Percentiles rank a stretch among this genome's conserved stretches.
Evolutionary conservation across 2,113 vertebrate genomes (phyloP).

Genomic region (Neotragus pygmaeus): DNA sequence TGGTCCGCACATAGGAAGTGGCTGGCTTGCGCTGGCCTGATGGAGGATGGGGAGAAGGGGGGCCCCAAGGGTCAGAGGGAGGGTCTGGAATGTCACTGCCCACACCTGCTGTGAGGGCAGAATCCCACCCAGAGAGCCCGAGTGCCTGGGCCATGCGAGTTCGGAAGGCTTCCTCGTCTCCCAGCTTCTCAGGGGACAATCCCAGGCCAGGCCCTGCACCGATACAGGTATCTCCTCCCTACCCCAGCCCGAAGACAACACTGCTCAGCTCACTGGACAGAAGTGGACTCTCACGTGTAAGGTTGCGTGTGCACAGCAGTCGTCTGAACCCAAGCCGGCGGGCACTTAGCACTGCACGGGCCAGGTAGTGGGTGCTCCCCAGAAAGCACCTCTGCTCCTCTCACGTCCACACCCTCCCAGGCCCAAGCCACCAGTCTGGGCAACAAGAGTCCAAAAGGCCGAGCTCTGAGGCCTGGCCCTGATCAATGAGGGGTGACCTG

Average conservation of each 20-base stretch:
- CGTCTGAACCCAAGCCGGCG: rapidly evolving
- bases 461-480: background rate
- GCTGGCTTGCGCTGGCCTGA: slow-evolving; percentile 90
- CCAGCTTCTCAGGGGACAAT: background rate
- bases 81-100: background rate
- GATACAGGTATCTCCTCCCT: too few species aligned
- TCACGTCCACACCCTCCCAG: rapidly evolving
- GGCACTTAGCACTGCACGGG: rapidly evolving
- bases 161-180: background rate
- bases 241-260: rapidly evolving
- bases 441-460: background rate
- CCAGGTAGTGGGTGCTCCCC: rapidly evolving
- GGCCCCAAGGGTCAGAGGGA: background rate
- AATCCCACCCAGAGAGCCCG: background rate
- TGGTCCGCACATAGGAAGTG: slow-evolving; percentile 86
- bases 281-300: background rate
- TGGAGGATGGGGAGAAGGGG: background rate
- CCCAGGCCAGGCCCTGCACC: background rate
- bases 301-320: too few species aligned
- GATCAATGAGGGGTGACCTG: rapidly evolving
- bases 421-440: background rate
- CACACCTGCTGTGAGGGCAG: background rate
- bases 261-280: background rate
- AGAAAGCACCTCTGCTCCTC: background rate
- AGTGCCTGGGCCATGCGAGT: rapidly evolving